Conservation (phyloP, 2,113 vertebrate genomes). For the Danionella cerebrum region DNA sequence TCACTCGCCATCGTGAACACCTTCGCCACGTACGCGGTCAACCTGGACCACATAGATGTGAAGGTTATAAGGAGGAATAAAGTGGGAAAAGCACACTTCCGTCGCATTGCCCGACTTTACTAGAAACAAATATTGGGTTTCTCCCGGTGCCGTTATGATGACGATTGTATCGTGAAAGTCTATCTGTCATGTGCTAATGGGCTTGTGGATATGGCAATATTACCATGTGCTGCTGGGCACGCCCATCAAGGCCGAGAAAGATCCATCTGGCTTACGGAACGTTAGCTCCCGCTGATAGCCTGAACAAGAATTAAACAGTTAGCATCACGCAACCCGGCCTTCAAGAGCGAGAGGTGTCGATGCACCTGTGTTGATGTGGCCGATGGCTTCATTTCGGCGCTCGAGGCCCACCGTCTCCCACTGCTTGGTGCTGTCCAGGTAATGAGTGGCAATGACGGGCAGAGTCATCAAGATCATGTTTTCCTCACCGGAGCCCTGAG, state of each 20-base stretch:
- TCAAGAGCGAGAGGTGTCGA: background rate
- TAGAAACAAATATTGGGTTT: no score
- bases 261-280: conserved; percentile 47
- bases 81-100: no score
- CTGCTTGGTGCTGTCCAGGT: conserved; percentile 44
- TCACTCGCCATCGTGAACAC: conserved; percentile 71
- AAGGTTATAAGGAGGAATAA: background rate
- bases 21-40: conserved; percentile 84
- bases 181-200: background rate
- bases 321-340: background rate
- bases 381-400: conserved; percentile 32
- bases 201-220: background rate
- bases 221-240: conserved; percentile 43
- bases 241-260: conserved; percentile 39
- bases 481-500: conserved; percentile 43
- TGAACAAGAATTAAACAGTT: background rate
- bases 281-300: conserved; percentile 37
- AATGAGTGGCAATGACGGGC: conserved; percentile 39
- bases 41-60: conserved; percentile 55
- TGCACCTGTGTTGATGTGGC: conserved; percentile 41
- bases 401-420: conserved; percentile 45
- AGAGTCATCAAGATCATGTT: conserved; percentile 44
- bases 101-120: no score
- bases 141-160: no score
- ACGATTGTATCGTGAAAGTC: no score